Percentiles rank a stretch among this genome's conserved stretches.
Conservation (phyloP, 1,140 invertebrate genomes). For the Oreohelix idahoensis region DNA sequence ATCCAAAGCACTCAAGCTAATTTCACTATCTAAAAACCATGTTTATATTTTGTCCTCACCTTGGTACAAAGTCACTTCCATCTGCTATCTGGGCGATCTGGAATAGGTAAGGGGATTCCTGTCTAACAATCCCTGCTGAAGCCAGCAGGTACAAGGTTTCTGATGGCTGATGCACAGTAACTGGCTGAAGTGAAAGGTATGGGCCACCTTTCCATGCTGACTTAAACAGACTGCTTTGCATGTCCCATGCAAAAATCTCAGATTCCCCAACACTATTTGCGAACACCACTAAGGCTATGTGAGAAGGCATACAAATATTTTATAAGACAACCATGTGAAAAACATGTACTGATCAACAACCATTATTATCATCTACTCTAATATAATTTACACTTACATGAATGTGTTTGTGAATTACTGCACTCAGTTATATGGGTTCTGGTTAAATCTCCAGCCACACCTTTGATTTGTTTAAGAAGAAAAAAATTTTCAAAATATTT, state of each 20-base stretch:
- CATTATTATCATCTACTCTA: too few relatives aligned
- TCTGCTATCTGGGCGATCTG: slow-evolving; percentile 57
- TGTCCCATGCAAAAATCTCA: slow-evolving; percentile 61
- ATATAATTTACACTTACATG: too few relatives aligned
- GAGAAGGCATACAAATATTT: slow-evolving; percentile 8
- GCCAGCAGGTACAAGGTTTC: slow-evolving; percentile 53
- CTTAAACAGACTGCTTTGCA: slow-evolving; percentile 50
- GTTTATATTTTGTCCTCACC: slow-evolving; percentile 43
- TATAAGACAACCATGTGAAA: too few relatives aligned
- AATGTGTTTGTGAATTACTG: too few relatives aligned
- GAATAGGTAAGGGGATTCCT: slow-evolving; percentile 49
- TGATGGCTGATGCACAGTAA: slow-evolving; percentile 55
- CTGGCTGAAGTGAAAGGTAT: slow-evolving; percentile 52
- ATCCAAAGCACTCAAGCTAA: too few relatives aligned
- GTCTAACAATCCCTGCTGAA: slow-evolving; percentile 48
- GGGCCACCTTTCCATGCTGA: slow-evolving; percentile 58
- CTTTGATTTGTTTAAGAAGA: too few relatives aligned
- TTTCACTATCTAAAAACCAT: not conserved
- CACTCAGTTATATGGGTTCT: too few relatives aligned
- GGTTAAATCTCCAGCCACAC: too few relatives aligned
- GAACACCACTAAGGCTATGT: slow-evolving; percentile 59
- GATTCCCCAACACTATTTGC: slow-evolving; percentile 63
- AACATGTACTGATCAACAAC: too few relatives aligned
- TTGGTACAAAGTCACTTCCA: slow-evolving; percentile 67
- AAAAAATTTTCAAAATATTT: too few relatives aligned